Conservation (phyloP, 2,888 invertebrate genomes). For the Andrena praecox region DNA sequence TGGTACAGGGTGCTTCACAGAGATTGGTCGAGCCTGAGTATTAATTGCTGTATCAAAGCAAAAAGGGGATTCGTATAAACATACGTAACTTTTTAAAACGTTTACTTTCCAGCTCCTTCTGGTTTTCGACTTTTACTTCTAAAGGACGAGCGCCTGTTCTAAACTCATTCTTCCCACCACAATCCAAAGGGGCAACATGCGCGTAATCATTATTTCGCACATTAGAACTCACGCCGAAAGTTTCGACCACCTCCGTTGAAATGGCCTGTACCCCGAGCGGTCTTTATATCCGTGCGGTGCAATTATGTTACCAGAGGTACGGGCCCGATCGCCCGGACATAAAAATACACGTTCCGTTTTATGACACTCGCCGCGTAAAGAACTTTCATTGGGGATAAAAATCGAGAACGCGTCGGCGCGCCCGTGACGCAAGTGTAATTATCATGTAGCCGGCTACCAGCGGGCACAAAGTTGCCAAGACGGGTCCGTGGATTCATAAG, state of each 20-base stretch:
- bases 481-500: background rate
- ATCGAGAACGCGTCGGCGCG: slow-evolving; percentile 5
- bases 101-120: too few relatives aligned
- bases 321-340: background rate
- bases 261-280: background rate
- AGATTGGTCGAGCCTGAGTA: background rate
- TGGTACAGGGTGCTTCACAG: background rate
- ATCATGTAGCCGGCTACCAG: slow-evolving; percentile 19
- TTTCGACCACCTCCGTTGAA: background rate
- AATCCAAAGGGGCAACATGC: background rate
- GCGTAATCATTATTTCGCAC: background rate
- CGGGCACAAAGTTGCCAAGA: slow-evolving; percentile 16
- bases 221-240: background rate
- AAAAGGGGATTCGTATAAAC: too few relatives aligned
- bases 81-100: too few relatives aligned
- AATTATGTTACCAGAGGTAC: slow-evolving; percentile 6
- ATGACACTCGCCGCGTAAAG: background rate
- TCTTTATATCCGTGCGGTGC: background rate
- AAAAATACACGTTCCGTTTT: slow-evolving; percentile 17
- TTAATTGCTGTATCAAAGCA: too few relatives aligned
- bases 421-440: slow-evolving; percentile 8
- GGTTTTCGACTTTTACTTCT: too few relatives aligned
- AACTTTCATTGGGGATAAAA: slow-evolving; percentile 8
- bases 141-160: too few relatives aligned
- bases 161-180: background rate